Percentiles rank a stretch among this genome's conserved stretches.
Evolutionary conservation across 1,140 invertebrate species (phyloP).

Genomic region (Hypsibius dujardini): DNA sequence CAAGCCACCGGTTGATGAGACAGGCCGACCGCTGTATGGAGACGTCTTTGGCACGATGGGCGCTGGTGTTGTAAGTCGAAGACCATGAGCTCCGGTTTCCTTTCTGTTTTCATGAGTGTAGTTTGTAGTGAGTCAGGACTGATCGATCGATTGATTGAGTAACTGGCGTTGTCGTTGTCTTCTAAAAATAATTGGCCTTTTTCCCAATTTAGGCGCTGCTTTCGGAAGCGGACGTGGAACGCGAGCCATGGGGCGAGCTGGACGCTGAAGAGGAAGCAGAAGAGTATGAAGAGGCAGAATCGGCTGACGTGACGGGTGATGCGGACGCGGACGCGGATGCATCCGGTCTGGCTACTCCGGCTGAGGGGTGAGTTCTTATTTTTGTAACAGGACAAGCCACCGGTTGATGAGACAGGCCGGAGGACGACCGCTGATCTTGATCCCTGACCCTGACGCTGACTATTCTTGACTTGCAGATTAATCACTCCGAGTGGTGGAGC

Average conservation of each 20-base stretch:
- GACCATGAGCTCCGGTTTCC: background rate
- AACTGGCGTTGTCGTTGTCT: background rate
- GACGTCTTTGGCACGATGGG: conserved; percentile 70
- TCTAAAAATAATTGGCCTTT: background rate
- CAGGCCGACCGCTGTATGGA: conserved; percentile 88
- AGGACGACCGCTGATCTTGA: background rate
- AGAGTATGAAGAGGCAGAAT: conserved; percentile 46
- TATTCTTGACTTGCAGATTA: conserved; percentile 35
- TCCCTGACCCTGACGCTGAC: no score
- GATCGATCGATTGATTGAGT: no score
- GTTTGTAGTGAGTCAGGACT: no score
- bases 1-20: conserved; percentile 98
- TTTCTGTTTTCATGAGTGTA: background rate
- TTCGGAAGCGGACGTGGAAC: conserved; percentile 48
- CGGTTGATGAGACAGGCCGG: conserved; percentile 2
- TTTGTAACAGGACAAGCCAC: background rate
- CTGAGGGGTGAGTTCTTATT: conserved; percentile 29
- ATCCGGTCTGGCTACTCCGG: conserved; percentile 33
- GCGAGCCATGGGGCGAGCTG: conserved; percentile 50
- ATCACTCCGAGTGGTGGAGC: conserved; percentile 86
- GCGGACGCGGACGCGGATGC: conserved; percentile 36
- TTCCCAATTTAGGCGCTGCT: background rate
- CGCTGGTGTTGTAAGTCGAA: conserved; percentile 21
- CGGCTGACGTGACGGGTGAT: conserved; percentile 41
- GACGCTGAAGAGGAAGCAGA: conserved; percentile 49